Evolutionary conservation across 2,888 invertebrate species (phyloP), one percentile per base, ranked within the genome.

Genomic region (Himalopsyche anomala): DNA sequence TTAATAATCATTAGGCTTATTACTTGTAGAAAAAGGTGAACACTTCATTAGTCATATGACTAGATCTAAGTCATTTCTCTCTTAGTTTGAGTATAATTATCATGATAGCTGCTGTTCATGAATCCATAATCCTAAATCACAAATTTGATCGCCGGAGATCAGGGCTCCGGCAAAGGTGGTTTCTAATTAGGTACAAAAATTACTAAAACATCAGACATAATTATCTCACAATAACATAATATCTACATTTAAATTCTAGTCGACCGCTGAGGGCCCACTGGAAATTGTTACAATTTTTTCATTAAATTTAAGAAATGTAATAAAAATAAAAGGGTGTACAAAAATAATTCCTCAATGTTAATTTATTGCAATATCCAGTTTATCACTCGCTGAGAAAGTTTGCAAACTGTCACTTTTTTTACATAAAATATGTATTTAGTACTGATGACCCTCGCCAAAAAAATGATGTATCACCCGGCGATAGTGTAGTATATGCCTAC

Each of bases 101-200:
- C 74, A 74, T 38, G 74, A 74, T 38, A 74, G 74, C 74, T 74
- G 74, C 74, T 11, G 36, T 15, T 36, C 74, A 74, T 38, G 74
- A 74, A 28, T 74, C 36, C 74, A 38, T 74, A 74, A 74, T 74
- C 74, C 74, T 74, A 74, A 74, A 74, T 74, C 74, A 74, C 74
- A 74, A 74, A 36, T 74, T 62, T 62, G 28, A 28, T 74, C 74
- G 15, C 74, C 38, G 74, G 38, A 74, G 28, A 38, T 36, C 38
- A 38, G 74, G 28, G 36, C 36, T 74, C 12, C 74, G 38, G 74
- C 38, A 74, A 36, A 36, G 74, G 74, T 74, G 74, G 74, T 74
- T 74, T 36, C 36, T 51, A 51, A 51, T 51, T 15, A 51, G 15
- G 51, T 51, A 51, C 51, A 51, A 51, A 51, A 51, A 15, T 51